These are phyloP conservation scores for Thaumetopoea pityocampa DNA, from an alignment of 1,140 invertebrate genomes.

Conservation along the genomic window DNA sequence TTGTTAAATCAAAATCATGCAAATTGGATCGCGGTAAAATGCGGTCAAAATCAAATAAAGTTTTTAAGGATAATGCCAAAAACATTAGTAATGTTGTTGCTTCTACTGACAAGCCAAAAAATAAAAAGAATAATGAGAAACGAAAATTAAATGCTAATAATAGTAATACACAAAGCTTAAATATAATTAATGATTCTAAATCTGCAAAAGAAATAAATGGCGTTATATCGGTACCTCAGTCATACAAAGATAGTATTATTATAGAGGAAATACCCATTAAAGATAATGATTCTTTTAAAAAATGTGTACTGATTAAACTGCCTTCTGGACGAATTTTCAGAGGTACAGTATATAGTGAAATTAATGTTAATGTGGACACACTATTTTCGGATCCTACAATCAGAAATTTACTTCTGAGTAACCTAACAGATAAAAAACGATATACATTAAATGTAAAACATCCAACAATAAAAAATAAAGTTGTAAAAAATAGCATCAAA, in stretches of 20 bases:
- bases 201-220: not conserved
- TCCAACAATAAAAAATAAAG: constrained; percentile 12
- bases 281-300: constrained; percentile 30
- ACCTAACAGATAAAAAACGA: constrained; percentile 27
- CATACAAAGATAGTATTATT: constrained; percentile 14
- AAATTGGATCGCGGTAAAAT: too few species aligned
- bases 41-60: too few species aligned
- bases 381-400: constrained; percentile 44
- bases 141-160: not conserved
- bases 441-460: constrained; percentile 57
- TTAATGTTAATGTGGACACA: constrained; percentile 35
- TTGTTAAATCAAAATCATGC: too few species aligned
- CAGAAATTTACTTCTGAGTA: constrained; percentile 34
- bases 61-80: too few species aligned
- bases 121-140: not conserved
- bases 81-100: too few species aligned
- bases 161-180: not conserved
- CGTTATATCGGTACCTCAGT: constrained; percentile 4
- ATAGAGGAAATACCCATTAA: constrained; percentile 20
- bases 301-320: constrained; percentile 40
- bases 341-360: constrained; percentile 48
- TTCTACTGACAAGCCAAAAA: too few species aligned
- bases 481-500: constrained; percentile 16
- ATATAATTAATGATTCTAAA: too few species aligned
- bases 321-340: constrained; percentile 49